Conservation (phyloP, 2,888 invertebrate species). For the Apodemia mormo region DNA sequence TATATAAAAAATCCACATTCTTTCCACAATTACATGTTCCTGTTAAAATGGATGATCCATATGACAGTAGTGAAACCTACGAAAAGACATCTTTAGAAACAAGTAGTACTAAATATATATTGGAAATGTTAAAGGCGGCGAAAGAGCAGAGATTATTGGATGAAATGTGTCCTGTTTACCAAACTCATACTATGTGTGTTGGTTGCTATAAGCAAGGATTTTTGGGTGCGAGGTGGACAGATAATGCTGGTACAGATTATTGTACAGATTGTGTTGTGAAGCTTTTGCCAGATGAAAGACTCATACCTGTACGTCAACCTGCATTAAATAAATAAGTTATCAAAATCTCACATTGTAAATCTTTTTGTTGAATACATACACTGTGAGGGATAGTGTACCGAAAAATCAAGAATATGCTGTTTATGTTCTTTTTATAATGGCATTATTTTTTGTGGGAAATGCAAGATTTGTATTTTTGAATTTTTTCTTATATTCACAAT, state of each 20-base stretch:
- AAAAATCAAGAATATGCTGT: too few relatives aligned
- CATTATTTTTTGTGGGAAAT: too few relatives aligned
- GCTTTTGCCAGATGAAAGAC: slow-evolving; percentile 60
- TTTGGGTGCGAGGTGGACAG: slow-evolving; percentile 73
- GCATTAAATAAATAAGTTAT: slow-evolving; percentile 36
- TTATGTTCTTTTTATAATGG: too few relatives aligned
- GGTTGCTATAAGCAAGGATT: slow-evolving; percentile 70
- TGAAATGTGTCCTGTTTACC: slow-evolving; percentile 66
- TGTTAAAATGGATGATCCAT: slow-evolving; percentile 87
- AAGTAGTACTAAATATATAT: slow-evolving; percentile 52
- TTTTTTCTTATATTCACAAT: too few relatives aligned
- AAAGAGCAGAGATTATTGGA: slow-evolving; percentile 68
- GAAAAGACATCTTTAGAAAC: slow-evolving; percentile 51
- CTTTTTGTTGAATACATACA: neutral
- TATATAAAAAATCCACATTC: slow-evolving; percentile 87
- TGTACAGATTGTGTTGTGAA: slow-evolving; percentile 74
- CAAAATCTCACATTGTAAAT: neutral
- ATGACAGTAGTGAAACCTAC: slow-evolving; percentile 54
- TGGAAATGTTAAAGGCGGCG: slow-evolving; percentile 65
- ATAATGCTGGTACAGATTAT: slow-evolving; percentile 73
- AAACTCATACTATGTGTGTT: slow-evolving; percentile 69
- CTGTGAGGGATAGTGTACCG: too few relatives aligned
- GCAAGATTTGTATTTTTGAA: too few relatives aligned
- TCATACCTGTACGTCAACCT: slow-evolving; percentile 60
- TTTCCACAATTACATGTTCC: slow-evolving; percentile 91